Base-by-base conservation (phyloP, 2,113 vertebrate genomes). In the Hippolais icterina region DNA sequence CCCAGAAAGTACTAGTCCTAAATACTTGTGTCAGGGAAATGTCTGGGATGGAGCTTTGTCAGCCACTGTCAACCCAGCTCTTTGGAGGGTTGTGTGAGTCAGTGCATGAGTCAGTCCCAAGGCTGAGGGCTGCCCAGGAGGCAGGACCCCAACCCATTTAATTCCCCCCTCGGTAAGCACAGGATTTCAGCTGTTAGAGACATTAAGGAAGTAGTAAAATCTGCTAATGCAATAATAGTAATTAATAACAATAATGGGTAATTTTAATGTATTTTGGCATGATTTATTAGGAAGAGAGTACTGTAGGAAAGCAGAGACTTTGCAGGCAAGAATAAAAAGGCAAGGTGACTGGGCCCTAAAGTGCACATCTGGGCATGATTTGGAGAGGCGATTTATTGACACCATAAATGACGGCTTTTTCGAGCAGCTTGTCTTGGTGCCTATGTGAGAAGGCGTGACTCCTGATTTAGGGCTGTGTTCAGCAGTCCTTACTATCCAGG, bases 291-390 rank as follows among this genome's bases (percentile, higher is more conserved):
- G 44, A 81, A 64, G 52, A 35, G 65, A 90, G 85, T 92, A 75
- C 64, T 70, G 72, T 10, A 59, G 76, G 69, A 90, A 61, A 93
- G 56, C 66, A 90, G 59, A 59, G 80, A 49, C 52, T 90, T 87
- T 94, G 80, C 90, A 95, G 90, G 71, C 4, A 1, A 81, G 84
- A 94, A 94, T 96, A 94, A 96, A 97, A 96, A 94, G 49, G 79
- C 78, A 96, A 97, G 95, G 94, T 97, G 96, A 96, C 96, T 97
- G 89, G 77, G 82, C 56, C 76, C 91, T 90, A 12, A 96, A 97
- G 90, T 96, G 90, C 94, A 95, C 95, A 92, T 95, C 93, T 96
- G 95, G 92, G 96, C 93, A 22, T 57, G 92, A 83, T 97, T 94
- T 94, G 96, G 93, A 96, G 94, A 90, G 89, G 90, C 39, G 4